A percentile compares a stretch with the other conserved stretches of the same genome.
These are phyloP conservation scores for Bicyclus anynana DNA, from an alignment of 1,140 invertebrate species.

Conservation along the genomic window DNA sequence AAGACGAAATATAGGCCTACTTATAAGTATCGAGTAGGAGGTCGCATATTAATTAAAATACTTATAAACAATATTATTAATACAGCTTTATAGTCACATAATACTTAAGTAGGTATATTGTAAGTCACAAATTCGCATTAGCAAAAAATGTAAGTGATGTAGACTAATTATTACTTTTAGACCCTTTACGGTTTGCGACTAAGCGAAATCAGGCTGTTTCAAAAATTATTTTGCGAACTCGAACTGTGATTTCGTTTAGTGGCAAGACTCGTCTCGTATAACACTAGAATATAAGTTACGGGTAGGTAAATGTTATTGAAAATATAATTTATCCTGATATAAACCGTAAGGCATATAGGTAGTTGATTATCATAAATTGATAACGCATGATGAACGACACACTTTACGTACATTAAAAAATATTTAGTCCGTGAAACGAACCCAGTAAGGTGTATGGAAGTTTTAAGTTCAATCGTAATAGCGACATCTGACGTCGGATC, in stretches of 20 bases:
- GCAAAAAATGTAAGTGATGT: neutral
- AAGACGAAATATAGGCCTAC: no score
- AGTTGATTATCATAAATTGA: neutral
- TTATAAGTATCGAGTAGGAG: no score
- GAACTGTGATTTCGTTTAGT: neutral
- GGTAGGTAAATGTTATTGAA: constrained; percentile 14
- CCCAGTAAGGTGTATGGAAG: no score
- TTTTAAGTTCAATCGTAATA: no score
- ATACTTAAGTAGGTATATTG: no score
- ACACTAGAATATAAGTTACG: neutral
- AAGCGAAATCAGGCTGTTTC: neutral
- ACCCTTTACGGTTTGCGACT: neutral
- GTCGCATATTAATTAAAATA: no score
- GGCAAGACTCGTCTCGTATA: neutral
- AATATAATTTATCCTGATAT: constrained; percentile 23
- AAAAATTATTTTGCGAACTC: no score
- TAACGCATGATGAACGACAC: neutral
- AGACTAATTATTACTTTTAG: neutral
- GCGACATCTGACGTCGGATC: neutral
- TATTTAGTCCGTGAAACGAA: no score
- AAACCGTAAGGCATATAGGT: constrained; percentile 8
- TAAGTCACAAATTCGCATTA: neutral
- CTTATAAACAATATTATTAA: no score
- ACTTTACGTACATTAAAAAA: neutral
- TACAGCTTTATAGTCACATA: no score